Evolutionary conservation across 2,797 vertebrate genomes (phyloP), one percentile per base, ranked within the genome.

Genomic region (Lagorchestes hirsutus): DNA sequence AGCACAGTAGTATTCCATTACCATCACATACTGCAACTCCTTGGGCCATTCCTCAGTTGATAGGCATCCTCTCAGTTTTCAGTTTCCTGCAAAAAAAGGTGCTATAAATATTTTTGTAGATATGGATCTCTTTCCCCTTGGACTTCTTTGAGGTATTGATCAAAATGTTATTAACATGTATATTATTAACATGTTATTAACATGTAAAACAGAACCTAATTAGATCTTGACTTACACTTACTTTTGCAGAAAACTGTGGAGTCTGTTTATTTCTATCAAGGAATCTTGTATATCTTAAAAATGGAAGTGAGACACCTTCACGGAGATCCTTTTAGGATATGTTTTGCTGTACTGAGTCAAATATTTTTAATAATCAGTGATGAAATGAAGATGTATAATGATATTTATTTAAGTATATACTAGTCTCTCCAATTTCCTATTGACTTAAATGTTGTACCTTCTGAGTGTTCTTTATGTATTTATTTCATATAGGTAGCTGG

Each of bases 401-500:
- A 18, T 74, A 40, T 74, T 18, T 74, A 18, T 74, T 40, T 74
- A 40, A 40, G 6, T 74, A 40, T 52, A 52, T 74, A 40, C n/a
- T 8, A 40, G 5, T 74, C 67, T 74, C 67, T 74, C n/a, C 40
- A 24, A 40, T 16, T 74, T 74, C n/a, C n/a, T 74, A 40, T 74
- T 40, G 24, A 40, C 18, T 74, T 74, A 40, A 74, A 24, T 74
- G 40, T 74, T 74, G 11, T 40, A 40, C 18, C n/a, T 74, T 40
- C 34, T 74, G 2, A 74, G 67, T 40, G n/a, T 18, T 40, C n/a
- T n/a, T 74, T 74, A 40, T n/a, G 16, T n/a, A 67, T 67, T 67
- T 74, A 74, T 40, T 74, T 74, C 16, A 74, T 24, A 9, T 74
- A 22, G 67, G 91, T 94, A 93, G n/a, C 87, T 95, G 90, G 90